Conservation (phyloP, 2,888 invertebrate species). For the Papilio elwesi region DNA sequence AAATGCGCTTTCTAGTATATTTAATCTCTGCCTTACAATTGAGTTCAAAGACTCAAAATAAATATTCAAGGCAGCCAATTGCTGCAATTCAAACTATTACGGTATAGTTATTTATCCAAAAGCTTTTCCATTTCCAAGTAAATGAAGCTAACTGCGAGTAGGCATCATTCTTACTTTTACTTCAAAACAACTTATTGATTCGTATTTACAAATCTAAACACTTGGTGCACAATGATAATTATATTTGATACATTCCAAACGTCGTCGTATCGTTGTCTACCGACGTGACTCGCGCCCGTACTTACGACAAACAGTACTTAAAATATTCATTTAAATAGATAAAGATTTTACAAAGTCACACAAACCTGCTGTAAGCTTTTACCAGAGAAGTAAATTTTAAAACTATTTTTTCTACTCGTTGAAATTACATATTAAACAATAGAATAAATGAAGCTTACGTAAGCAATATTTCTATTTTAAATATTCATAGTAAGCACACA, state of each 20-base stretch:
- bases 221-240: slow-evolving; percentile 48
- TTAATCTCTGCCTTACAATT: too few species aligned
- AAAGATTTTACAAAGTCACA: slow-evolving; percentile 11
- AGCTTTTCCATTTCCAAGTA: too few species aligned
- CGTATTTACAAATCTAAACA: slow-evolving; percentile 1
- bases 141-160: slow-evolving; percentile 1
- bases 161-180: not conserved
- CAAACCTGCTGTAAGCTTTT: not conserved
- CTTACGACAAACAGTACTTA: slow-evolving; percentile 40
- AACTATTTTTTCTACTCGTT: slow-evolving; percentile 50
- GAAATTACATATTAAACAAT: slow-evolving; percentile 28
- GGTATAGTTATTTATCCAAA: too few species aligned
- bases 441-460: slow-evolving; percentile 35
- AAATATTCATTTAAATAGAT: slow-evolving; percentile 10
- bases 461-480: slow-evolving; percentile 32
- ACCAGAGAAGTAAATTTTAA: slow-evolving; percentile 40
- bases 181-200: not conserved
- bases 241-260: slow-evolving; percentile 50
- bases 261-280: slow-evolving; percentile 5
- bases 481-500: slow-evolving; percentile 32
- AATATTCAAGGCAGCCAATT: too few species aligned
- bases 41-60: too few species aligned
- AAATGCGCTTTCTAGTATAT: too few species aligned
- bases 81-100: too few species aligned
- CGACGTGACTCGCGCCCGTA: slow-evolving; percentile 18